Conservation (phyloP, 2,888 invertebrate genomes). For the Allolobophora icterica region DNA sequence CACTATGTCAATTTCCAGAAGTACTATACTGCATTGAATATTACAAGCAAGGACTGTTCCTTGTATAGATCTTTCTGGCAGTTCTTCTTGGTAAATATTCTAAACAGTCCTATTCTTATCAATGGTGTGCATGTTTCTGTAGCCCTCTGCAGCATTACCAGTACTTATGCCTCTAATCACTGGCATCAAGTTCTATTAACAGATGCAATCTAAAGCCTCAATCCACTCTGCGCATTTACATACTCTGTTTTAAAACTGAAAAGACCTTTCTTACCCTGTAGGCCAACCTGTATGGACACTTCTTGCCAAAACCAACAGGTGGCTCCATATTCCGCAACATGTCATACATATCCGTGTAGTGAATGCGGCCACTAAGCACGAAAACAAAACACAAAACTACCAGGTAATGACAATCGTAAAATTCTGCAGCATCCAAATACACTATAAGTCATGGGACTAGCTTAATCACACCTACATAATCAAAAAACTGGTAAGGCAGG, state of each 20-base stretch:
- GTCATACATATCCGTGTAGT: slow-evolving; percentile 99
- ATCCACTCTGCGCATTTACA: neutral
- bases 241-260: neutral
- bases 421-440: neutral
- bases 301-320: slow-evolving; percentile 98
- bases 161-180: neutral
- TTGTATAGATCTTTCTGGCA: no score
- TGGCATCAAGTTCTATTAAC: neutral
- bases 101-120: no score
- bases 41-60: no score
- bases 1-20: no score
- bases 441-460: neutral
- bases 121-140: neutral
- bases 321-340: slow-evolving; percentile 99
- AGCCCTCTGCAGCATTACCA: neutral
- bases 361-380: slow-evolving; percentile 85
- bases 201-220: neutral
- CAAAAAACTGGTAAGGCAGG: no score
- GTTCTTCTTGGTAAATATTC: no score
- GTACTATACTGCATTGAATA: no score
- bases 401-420: neutral
- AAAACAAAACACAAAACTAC: neutral
- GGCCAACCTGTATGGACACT: slow-evolving; percentile 98
- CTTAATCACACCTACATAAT: no score
- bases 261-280: slow-evolving; percentile 78